Evolutionary conservation across 2,888 invertebrate species (phyloP).

Genomic region (Xanthorhoe spadicearia): DNA sequence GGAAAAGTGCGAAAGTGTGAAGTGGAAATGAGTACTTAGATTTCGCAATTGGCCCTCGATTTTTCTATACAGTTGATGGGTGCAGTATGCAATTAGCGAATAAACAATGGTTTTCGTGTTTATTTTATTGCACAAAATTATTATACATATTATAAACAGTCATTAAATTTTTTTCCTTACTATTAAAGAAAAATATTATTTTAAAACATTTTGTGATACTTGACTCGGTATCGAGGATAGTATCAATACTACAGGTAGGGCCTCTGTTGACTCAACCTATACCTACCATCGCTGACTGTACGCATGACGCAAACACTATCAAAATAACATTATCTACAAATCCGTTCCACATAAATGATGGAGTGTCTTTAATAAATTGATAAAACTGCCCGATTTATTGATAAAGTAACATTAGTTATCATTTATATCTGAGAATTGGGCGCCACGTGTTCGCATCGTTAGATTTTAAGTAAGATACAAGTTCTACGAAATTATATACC

Average conservation of each 20-base stretch:
- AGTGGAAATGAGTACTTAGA: background rate
- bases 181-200: no score
- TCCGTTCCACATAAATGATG: constrained; percentile 23
- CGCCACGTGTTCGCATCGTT: background rate
- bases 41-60: no score
- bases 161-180: no score
- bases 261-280: constrained; percentile 3
- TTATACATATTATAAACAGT: no score
- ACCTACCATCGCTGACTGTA: constrained; percentile 3
- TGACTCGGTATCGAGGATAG: no score
- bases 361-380: constrained; percentile 25
- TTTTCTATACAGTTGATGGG: no score
- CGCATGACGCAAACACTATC: constrained; percentile 3
- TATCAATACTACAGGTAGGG: no score
- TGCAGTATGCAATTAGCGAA: no score
- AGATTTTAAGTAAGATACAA: constrained; percentile 2
- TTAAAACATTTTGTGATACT: no score
- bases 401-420: constrained; percentile 13
- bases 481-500: background rate
- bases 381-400: constrained; percentile 34
- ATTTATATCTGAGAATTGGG: constrained; percentile 10
- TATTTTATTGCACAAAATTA: no score
- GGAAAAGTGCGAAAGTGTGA: background rate
- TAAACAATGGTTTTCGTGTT: no score
- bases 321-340: constrained; percentile 5